Evolutionary conservation across 2,888 invertebrate genomes (phyloP).

Genomic region (Aquatica leii): DNA sequence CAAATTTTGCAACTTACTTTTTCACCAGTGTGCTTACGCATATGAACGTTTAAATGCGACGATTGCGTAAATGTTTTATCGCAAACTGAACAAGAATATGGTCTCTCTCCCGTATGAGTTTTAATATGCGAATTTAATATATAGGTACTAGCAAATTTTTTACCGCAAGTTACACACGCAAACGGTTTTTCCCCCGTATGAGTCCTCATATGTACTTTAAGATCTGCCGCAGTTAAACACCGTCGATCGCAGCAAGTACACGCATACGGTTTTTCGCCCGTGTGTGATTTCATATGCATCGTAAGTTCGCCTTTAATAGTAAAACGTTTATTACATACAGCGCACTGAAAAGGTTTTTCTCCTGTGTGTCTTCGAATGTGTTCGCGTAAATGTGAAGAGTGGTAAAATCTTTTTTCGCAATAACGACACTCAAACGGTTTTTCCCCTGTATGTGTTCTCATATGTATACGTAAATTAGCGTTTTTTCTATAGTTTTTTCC

Average conservation of each 20-base stretch:
- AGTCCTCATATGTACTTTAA: constrained; percentile 63
- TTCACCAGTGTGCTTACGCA: constrained; percentile 65
- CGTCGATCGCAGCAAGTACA: constrained; percentile 66
- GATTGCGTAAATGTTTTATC: constrained; percentile 69
- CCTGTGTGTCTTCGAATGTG: constrained; percentile 58
- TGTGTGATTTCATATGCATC: constrained; percentile 66
- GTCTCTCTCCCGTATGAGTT: constrained; percentile 70
- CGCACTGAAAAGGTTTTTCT: constrained; percentile 58
- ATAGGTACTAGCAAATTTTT: constrained; percentile 68
- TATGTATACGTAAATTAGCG: constrained; percentile 57
- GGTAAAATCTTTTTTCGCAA: constrained; percentile 58
- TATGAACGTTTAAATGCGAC: constrained; percentile 67
- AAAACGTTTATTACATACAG: constrained; percentile 56
- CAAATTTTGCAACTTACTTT: constrained; percentile 53
- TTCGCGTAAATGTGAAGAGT: constrained; percentile 57
- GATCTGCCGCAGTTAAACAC: constrained; percentile 64
- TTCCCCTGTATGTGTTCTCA: constrained; percentile 58
- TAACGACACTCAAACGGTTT: constrained; percentile 59
- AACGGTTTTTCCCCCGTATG: constrained; percentile 59
- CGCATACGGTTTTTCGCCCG: constrained; percentile 64
- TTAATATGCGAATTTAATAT: constrained; percentile 68
- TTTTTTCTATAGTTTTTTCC: constrained; percentile 56
- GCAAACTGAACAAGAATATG: constrained; percentile 66
- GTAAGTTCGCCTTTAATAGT: constrained; percentile 57
- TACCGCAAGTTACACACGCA: constrained; percentile 53